A percentile compares a stretch with the other conserved stretches of the same genome.
Evolutionary conservation across 2,888 invertebrate species (phyloP).

Genomic region (Odontocolon sp.): DNA sequence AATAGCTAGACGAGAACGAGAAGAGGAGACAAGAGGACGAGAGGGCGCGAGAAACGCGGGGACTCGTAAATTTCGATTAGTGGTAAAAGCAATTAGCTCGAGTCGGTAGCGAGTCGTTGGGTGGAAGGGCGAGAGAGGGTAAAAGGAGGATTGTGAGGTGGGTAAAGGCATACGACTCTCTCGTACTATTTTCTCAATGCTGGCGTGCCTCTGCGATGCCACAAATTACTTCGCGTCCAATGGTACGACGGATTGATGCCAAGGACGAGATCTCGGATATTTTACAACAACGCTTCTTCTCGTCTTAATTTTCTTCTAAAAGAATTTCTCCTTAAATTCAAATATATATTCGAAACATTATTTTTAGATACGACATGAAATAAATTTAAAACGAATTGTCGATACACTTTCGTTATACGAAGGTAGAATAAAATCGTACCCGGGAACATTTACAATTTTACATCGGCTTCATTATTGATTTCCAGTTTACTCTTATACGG

Average conservation of each 20-base stretch:
- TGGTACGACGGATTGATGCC: slow-evolving; percentile 19
- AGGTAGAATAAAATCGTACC: too few relatives aligned
- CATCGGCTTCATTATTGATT: too few relatives aligned
- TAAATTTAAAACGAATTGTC: too few relatives aligned
- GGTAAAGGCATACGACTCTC: slow-evolving; percentile 13
- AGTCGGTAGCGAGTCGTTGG: slow-evolving; percentile 42
- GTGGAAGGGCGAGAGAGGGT: background rate
- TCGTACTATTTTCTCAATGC: slow-evolving; percentile 38
- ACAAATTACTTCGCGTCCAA: slow-evolving; percentile 39
- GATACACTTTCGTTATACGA: too few relatives aligned
- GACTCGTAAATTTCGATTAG: slow-evolving; percentile 64
- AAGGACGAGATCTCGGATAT: slow-evolving; percentile 11
- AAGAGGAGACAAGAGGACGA: background rate
- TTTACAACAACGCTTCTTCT: too few relatives aligned
- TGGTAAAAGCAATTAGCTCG: slow-evolving; percentile 63
- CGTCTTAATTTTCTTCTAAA: background rate
- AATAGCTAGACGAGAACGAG: slow-evolving; percentile 37
- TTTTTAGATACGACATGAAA: too few relatives aligned
- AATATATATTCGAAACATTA: background rate
- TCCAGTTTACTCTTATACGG: too few relatives aligned
- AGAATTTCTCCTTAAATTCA: background rate
- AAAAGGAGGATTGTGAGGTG: background rate
- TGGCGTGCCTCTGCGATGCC: slow-evolving; percentile 20
- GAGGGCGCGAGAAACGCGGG: slow-evolving; percentile 28
- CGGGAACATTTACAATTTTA: too few relatives aligned